phyloP scores from a whole-genome alignment of 1,140 invertebrate genomes.

The Globodera ellingtonae region DNA sequence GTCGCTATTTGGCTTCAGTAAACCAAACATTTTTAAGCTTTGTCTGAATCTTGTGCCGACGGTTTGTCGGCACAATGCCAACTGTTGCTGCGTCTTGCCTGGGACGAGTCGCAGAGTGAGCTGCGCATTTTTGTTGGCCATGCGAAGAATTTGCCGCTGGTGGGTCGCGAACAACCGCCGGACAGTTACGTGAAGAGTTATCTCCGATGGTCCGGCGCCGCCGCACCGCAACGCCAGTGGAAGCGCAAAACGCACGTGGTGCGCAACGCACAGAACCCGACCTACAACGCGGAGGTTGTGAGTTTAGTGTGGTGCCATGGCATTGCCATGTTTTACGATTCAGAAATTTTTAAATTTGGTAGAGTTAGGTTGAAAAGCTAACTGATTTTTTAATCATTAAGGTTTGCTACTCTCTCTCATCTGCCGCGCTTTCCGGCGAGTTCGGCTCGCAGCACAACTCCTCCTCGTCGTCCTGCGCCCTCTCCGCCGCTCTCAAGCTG shows the following conservation, averaged over 20 bases:
- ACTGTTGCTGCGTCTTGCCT: constrained; percentile 27
- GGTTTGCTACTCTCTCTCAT: constrained; percentile 23
- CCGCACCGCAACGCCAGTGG: constrained; percentile 4
- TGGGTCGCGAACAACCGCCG: constrained; percentile 31
- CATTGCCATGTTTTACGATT: constrained; percentile 4
- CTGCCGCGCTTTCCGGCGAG: neutral
- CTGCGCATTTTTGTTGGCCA: constrained; percentile 49
- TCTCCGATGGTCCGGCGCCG: constrained; percentile 18
- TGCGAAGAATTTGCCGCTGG: constrained; percentile 42
- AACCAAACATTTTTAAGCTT: neutral
- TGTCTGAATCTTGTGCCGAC: constrained; percentile 1
- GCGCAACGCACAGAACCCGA: constrained; percentile 46
- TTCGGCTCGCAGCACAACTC: neutral
- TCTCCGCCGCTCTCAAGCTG: constrained; percentile 3
- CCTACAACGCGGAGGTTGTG: constrained; percentile 43
- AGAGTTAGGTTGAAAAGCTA: neutral
- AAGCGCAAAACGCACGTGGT: constrained; percentile 46
- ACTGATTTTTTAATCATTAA: neutral
- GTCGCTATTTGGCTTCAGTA: neutral
- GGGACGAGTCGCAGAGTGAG: constrained; percentile 5
- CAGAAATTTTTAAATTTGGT: constrained; percentile 14
- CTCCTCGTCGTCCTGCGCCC: neutral
- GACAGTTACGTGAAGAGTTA: constrained; percentile 53
- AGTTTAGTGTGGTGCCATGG: too few relatives aligned
- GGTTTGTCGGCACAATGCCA: constrained; percentile 6